These are phyloP conservation scores for Uria lomvia DNA, from an alignment of 2,113 vertebrate species.

Conservation along the genomic window DNA sequence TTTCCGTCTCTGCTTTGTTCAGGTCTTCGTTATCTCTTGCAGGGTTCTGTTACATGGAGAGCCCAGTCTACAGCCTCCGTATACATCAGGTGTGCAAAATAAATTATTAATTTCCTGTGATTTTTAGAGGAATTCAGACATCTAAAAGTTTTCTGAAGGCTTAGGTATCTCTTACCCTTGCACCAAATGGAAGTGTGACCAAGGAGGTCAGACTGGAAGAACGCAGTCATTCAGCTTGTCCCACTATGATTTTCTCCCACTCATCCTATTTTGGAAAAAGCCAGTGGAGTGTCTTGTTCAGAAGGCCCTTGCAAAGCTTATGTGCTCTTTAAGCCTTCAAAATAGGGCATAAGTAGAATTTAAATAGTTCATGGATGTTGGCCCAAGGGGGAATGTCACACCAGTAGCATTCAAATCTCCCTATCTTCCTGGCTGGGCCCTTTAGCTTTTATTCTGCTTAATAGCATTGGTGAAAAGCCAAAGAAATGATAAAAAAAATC, in stretches of 20 bases:
- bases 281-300: background rate
- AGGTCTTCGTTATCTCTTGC: background rate
- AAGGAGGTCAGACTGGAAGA: background rate
- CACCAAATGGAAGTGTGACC: background rate
- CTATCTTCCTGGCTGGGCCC: background rate
- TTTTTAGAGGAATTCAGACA: background rate
- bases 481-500: background rate
- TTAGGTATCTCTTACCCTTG: background rate
- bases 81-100: accelerated
- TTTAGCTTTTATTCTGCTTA: background rate
- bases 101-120: accelerated
- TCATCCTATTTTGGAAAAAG: background rate
- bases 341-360: background rate
- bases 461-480: background rate
- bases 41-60: background rate
- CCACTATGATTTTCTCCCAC: background rate
- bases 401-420: background rate
- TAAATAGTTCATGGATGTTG: background rate
- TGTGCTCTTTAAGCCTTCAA: background rate
- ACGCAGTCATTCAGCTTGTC: background rate
- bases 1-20: background rate
- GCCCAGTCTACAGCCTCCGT: too few species aligned
- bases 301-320: background rate
- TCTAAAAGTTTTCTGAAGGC: background rate
- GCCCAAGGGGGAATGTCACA: background rate